phyloP scores from a whole-genome alignment of 2,888 invertebrate species.

The Mythimna albipuncta region DNA sequence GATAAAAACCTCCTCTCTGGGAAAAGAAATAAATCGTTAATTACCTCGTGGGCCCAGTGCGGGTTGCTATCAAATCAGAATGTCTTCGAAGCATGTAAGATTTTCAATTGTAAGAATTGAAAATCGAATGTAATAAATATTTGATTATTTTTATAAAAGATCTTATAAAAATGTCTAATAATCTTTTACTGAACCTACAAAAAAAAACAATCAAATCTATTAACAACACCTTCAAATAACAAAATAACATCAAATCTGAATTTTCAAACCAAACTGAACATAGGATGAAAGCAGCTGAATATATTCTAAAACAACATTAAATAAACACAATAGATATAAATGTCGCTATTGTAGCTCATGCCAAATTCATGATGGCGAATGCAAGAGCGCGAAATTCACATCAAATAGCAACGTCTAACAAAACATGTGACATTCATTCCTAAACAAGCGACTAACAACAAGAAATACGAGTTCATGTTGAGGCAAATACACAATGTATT shows the following conservation, averaged over 20 bases:
- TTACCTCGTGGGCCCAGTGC: too few species aligned
- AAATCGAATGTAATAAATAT: not conserved
- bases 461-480: slow-evolving; percentile 72
- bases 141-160: not conserved
- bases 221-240: not conserved
- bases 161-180: not conserved
- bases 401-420: slow-evolving; percentile 66
- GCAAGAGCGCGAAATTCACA: slow-evolving; percentile 73
- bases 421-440: slow-evolving; percentile 72
- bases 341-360: slow-evolving; percentile 71
- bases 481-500: slow-evolving; percentile 60
- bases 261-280: slow-evolving; percentile 4
- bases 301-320: slow-evolving; percentile 18
- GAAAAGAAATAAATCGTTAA: too few species aligned
- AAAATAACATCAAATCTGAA: not conserved
- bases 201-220: not conserved
- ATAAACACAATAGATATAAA: slow-evolving; percentile 44
- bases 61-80: too few species aligned
- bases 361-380: slow-evolving; percentile 76
- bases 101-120: too few species aligned
- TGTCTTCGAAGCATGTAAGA: too few species aligned
- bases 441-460: slow-evolving; percentile 67
- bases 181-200: not conserved
- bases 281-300: not conserved
- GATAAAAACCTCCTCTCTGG: too few species aligned